Base-by-base conservation (phyloP, 2,888 invertebrate species). In the Osmoderma eremita region DNA sequence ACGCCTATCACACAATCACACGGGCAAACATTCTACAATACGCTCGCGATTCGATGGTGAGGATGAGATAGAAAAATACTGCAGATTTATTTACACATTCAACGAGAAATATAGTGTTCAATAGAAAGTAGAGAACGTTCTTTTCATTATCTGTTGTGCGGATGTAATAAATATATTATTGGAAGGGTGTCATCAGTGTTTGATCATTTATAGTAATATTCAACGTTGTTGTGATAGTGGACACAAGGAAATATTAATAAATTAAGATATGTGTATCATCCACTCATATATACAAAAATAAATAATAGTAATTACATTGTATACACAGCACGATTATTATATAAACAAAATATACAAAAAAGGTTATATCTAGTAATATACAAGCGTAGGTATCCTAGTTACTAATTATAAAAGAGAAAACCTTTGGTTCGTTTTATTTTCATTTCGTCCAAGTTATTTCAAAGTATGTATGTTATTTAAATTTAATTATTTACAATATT, bases 31-130 rank as follows among this genome's bases (percentile, higher is more conserved):
- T 30, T 2, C 8, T 30, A 8, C 30, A 30, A 10, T 10, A 30
- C 1, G 6, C 5, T 30, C 10, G 3, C 6, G 30, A 6, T 2
- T 30, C 6, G 30, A 5, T 30, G 6, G 10, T 8, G 22, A 24
- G 20, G 30, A 61, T 45, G 45, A 58, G 42, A 41, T 61, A 61
- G 58, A 61, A 61, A 61, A 61, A 61, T 61, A 61, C 45, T n/a
- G 45, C 45, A 61, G 36, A 41, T 61, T 61, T 61, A 61, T 54
- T 12, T 39, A 54, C 39, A 54, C 22, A 5, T 53, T 61, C 15
- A 3, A 56, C 15, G 48, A 61, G 45, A 45, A 45, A 61, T 30
- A 45, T 61, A 61, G 13, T 3, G 30, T 18, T 42, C 45, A 15
- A 58, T 58, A 58, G 58, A 45, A 36, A 45, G 58, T 61, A 61